Evolutionary conservation across 1,140 invertebrate species (phyloP), one percentile per base, ranked within the genome.

Genomic region (Nasonia longicornis): DNA sequence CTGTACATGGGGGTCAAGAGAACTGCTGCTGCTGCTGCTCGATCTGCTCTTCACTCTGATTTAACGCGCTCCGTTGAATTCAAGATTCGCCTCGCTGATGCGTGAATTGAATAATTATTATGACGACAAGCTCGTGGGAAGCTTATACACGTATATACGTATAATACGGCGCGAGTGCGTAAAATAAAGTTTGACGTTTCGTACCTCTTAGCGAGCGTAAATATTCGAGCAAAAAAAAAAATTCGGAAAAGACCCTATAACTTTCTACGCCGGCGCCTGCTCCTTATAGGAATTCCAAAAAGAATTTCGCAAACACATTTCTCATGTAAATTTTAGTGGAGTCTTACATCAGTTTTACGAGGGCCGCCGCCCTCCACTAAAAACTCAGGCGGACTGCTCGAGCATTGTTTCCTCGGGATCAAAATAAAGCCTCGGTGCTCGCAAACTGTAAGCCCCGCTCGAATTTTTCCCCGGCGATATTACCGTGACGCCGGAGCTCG

Each of bases 291-390:
- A 58, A 58, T 58, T 58, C 52, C 52, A 58, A 58, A 58, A n/a
- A 58, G 52, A 58, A 58, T n/a, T 58, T 58, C 52, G 52, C 52
- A 58, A 58, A 58, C 52, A 58, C 52, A 58, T 58, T 58, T n/a
- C 20, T 58, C 52, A 58, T 58, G 52, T 58, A 58, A 58, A 58
- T 58, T 58, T 58, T 58, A 58, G 52, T 58, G 20, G 16, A 58
- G 16, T n/a, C 52, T 58, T 58, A n/a, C 52, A n/a, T 58, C 52
- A 58, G 52, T n/a, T 58, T 58, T 58, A 58, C 52, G 52, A 58
- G 52, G 52, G 52, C 52, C 52, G 3, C 16, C 52, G 52, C 20
- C 52, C 16, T n/a, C 52, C 7, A 58, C 52, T 58, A 58, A 58
- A 58, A 58, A 58, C 52, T 52, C 48, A 0, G 8, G 48, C 12